Base-by-base conservation (phyloP, 1,140 invertebrate species). In the Aporrectodea caliginosa region DNA sequence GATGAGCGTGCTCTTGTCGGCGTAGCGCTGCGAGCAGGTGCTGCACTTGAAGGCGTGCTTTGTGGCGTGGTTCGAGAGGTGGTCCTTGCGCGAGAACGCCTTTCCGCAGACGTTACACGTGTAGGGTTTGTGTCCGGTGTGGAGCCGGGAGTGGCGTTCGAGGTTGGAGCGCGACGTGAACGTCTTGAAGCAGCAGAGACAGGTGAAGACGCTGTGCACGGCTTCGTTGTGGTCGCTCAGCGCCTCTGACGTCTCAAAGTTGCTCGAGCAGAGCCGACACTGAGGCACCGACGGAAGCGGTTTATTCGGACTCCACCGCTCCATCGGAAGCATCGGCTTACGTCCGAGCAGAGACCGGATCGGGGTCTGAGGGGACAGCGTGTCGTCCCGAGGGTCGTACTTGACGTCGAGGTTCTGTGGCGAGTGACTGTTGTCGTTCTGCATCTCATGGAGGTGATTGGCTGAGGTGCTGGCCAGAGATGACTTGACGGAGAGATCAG, bases 121-220 rank as follows among this genome's bases (percentile, higher is more conserved):
- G 74, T 79, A 81, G 0, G 96, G 96, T 86, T 97, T 97, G 89
- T 97, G 94, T 1, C 96, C 96, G 29, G 95, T 97, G 88, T 99
- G 98, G 81, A 99, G 90, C 81, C 98, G 91, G 84, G 98, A 90
- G 89, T 99, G 98, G 0, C 98, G 99, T 89, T 99, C 99, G 73
- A 99, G 90, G 89, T 99, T 99, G 12, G 96, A 98, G 0, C 98
- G 99, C 68, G 95, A 97, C 78, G 95, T 98, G 90, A 99, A 99
- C 82, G 86, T 96, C 90, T 98, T 98, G 75, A 93, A 93, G 89
- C 97, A 99, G 1, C 68, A 30, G 16, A 79, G 35, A 76, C 84
- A 85, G 2, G 78, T 79, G 73, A 74, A 81, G 2, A 81, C 71
- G 35, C 71, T 78, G 35, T 81, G 77, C 29, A 68, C 71, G 6